Evolutionary conservation across 2,888 invertebrate species (phyloP), one percentile per base, ranked within the genome.

Genomic region (Cheilosia impressa): DNA sequence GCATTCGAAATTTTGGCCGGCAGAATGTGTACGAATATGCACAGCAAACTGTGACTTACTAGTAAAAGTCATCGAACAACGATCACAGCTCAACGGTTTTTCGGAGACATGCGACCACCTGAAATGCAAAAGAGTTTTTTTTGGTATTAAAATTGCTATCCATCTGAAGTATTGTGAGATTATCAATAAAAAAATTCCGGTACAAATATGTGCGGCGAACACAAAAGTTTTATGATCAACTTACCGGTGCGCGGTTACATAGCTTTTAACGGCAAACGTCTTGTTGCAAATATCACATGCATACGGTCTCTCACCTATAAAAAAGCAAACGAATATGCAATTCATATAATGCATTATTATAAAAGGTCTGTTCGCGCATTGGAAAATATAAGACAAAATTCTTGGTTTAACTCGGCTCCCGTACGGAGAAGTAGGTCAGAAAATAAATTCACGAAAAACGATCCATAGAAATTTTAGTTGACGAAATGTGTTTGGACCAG

Each of bases 221-320:
- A 24, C 6, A 52, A 52, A 52, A 24, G 47, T 24, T 27, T 0
- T 22, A 15, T 22, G 27, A 57, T 22, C 9, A 58, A 87, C 87
- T 88, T 89, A 94, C 94, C 94, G 95, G 91, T 96, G 96, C 58
- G 96, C 96, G 87, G 95, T 95, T 77, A 96, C 95, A 90, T 96
- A 96, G 90, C 96, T 96, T 92, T 96, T 96, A 87, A 96, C 96
- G 52, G 96, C 96, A 91, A 96, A 96, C 89, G 95, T 94, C 93
- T 96, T 96, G 90, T 95, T 94, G 92, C 96, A 96, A 89, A 96
- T 95, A 93, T 96, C 95, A 93, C 96, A 96, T 88, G 95, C 94
- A 90, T 96, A 96, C 45, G 96, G 96, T 83, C 96, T 93, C 92
- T 96, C 95, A 88, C 96, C 96, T 94, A 90, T 90, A 92, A 91